These are phyloP conservation scores for Thymelicus sylvestris DNA, from an alignment of 2,888 invertebrate species.

Conservation along the genomic window DNA sequence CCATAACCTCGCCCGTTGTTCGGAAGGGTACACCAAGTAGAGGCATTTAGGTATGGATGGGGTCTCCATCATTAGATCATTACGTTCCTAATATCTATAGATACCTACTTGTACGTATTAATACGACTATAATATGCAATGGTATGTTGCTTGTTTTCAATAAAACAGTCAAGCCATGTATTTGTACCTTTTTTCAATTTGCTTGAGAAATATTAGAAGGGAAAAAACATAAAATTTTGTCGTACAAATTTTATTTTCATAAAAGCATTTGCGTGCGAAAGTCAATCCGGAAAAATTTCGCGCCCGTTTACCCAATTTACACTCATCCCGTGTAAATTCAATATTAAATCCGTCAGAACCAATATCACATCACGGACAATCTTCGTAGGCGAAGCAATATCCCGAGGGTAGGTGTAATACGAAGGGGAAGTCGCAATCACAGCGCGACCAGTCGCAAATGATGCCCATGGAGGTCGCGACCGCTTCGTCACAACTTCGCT, in stretches of 20 bases:
- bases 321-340: slow-evolving; percentile 23
- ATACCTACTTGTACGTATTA: too few relatives aligned
- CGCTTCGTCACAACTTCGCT: slow-evolving; percentile 74
- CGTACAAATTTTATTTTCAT: slow-evolving; percentile 27
- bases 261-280: slow-evolving; percentile 14
- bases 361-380: slow-evolving; percentile 59
- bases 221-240: slow-evolving; percentile 6
- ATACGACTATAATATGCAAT: too few relatives aligned
- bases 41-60: too few relatives aligned
- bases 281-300: slow-evolving; percentile 1
- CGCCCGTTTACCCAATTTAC: slow-evolving; percentile 9
- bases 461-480: slow-evolving; percentile 69
- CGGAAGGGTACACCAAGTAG: too few relatives aligned
- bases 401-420: slow-evolving; percentile 71
- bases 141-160: too few relatives aligned
- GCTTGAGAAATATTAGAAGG: background rate
- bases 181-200: background rate
- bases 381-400: slow-evolving; percentile 73
- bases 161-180: too few relatives aligned
- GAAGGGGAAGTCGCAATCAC: slow-evolving; percentile 77
- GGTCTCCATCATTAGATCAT: too few relatives aligned
- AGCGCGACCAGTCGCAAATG: slow-evolving; percentile 74
- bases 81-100: too few relatives aligned
- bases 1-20: too few relatives aligned
- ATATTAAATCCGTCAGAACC: slow-evolving; percentile 18